A percentile compares a stretch with the other conserved stretches of the same genome.
Conservation (phyloP, 2,113 vertebrate species). For the Phrynocephalus versicolor region DNA sequence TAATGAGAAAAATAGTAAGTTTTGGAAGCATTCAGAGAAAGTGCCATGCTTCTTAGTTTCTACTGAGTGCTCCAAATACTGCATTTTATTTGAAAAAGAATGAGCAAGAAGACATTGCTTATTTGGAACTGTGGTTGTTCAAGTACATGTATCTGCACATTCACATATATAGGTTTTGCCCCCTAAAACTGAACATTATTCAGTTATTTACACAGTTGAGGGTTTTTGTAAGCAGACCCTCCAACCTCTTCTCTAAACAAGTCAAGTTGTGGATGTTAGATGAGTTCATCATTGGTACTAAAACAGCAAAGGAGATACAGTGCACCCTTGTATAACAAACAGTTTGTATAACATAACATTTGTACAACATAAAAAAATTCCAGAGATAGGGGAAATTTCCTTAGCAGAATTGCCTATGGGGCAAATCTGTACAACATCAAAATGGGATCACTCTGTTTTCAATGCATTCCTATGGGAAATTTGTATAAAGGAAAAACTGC, state of each 20-base stretch:
- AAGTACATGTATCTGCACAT: not conserved
- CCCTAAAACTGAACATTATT: not conserved
- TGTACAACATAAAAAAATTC: too few relatives aligned
- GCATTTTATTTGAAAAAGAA: constrained; percentile 45
- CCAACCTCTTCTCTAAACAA: not conserved
- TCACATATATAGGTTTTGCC: not conserved
- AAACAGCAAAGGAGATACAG: not conserved
- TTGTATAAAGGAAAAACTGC: too few relatives aligned
- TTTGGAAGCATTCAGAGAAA: constrained; percentile 44
- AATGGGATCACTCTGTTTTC: too few relatives aligned
- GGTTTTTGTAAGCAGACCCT: not conserved
- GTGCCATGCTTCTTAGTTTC: constrained; percentile 45
- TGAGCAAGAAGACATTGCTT: not conserved
- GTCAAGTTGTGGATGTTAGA: not conserved
- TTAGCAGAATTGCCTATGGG: too few relatives aligned
- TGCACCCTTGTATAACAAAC: too few relatives aligned
- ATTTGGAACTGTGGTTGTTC: not conserved
- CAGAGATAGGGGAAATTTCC: too few relatives aligned
- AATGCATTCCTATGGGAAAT: too few relatives aligned
- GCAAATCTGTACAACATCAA: too few relatives aligned
- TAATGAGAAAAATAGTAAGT: constrained; percentile 46
- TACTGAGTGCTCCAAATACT: constrained; percentile 45
- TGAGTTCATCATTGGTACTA: not conserved
- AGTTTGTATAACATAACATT: too few relatives aligned
- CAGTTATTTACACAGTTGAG: not conserved